Evolutionary conservation across 1,140 invertebrate species (phyloP).

Genomic region (Conus betulinus): DNA sequence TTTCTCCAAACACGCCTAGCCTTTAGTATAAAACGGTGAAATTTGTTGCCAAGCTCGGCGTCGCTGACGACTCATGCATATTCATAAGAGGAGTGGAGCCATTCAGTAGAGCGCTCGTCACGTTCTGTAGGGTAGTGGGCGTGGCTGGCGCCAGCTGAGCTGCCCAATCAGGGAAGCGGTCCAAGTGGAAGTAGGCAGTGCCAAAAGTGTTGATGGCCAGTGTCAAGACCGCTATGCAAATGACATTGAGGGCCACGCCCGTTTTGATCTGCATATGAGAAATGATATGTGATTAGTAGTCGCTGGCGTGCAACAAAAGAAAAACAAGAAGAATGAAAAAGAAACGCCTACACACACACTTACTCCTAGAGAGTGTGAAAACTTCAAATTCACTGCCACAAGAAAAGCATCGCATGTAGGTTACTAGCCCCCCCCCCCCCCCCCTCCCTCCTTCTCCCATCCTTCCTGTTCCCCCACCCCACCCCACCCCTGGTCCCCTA

Average conservation of each 20-base stretch:
- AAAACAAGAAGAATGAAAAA: too few relatives aligned
- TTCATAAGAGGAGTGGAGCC: background rate
- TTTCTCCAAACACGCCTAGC: too few relatives aligned
- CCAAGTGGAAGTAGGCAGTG: background rate
- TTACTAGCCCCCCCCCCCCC: too few relatives aligned
- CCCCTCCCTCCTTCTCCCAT: too few relatives aligned
- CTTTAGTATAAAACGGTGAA: background rate
- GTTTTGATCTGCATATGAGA: background rate
- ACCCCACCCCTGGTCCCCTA: too few relatives aligned
- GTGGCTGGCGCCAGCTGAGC: background rate
- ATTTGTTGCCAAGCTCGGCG: background rate
- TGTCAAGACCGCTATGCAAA: background rate
- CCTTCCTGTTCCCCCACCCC: too few relatives aligned
- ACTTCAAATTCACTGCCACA: too few relatives aligned
- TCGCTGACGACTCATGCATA: background rate
- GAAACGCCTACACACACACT: too few relatives aligned
- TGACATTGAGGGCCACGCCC: background rate
- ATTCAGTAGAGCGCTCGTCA: background rate
- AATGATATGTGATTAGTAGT: too few relatives aligned
- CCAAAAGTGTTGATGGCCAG: conserved; percentile 19
- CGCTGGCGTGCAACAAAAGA: too few relatives aligned
- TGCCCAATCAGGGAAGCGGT: conserved; percentile 12
- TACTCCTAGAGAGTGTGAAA: too few relatives aligned
- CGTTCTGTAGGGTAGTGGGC: background rate
- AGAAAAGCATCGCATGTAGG: too few relatives aligned